Evolutionary conservation across 2,888 invertebrate species (phyloP).

Genomic region (Glaucopsyche alexis): DNA sequence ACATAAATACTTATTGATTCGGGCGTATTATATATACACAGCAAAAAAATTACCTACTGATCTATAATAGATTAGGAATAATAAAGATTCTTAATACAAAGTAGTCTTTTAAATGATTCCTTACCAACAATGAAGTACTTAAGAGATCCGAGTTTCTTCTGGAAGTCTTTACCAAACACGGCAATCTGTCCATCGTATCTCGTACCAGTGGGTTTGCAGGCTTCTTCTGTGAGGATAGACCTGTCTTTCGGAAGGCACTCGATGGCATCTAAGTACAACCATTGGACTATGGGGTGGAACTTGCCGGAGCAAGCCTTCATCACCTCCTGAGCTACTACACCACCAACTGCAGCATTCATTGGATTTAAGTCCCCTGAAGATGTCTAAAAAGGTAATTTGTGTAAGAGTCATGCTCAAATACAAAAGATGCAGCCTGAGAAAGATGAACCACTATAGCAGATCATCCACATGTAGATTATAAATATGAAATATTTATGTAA

Average conservation of each 20-base stretch:
- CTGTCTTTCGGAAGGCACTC: slow-evolving; percentile 92
- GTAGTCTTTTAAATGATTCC: slow-evolving; percentile 41
- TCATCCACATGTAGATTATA: no score
- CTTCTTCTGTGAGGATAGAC: slow-evolving; percentile 83
- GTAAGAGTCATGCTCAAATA: no score
- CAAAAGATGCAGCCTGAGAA: no score
- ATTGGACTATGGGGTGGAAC: slow-evolving; percentile 95
- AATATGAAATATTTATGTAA: no score
- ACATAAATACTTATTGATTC: no score
- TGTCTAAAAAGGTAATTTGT: slow-evolving; percentile 55
- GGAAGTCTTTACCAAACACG: slow-evolving; percentile 95
- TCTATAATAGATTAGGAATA: no score
- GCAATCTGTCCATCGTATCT: slow-evolving; percentile 95
- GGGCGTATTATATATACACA: no score
- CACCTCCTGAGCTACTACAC: slow-evolving; percentile 98
- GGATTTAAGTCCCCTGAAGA: slow-evolving; percentile 91
- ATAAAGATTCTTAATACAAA: background rate
- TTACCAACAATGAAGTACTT: slow-evolving; percentile 88
- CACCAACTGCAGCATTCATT: slow-evolving; percentile 96
- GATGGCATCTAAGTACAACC: slow-evolving; percentile 96
- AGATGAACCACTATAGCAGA: no score
- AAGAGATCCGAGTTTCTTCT: slow-evolving; percentile 88
- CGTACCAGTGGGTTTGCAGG: slow-evolving; percentile 84
- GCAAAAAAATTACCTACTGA: no score
- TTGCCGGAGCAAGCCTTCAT: slow-evolving; percentile 99